A percentile compares a stretch with the other conserved stretches of the same genome.
Evolutionary conservation across 2,797 vertebrate genomes (phyloP).

Genomic region (Danio jaintianensis): DNA sequence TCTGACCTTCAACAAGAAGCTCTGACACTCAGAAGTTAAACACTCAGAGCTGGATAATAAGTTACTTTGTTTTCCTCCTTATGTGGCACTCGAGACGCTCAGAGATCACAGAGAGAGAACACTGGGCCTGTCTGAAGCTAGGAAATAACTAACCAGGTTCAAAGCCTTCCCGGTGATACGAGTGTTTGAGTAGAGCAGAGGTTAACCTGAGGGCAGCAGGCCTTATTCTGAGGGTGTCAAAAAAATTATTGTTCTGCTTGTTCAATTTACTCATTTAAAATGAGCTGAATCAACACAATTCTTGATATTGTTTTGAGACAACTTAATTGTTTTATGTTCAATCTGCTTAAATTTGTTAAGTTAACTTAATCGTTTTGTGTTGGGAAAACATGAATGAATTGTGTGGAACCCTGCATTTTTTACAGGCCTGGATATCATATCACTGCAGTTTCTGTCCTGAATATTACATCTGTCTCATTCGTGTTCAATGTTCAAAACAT

Average conservation of each 20-base stretch:
- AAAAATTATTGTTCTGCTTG: too few species aligned
- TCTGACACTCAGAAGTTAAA: slow-evolving; percentile 62
- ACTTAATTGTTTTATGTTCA: too few species aligned
- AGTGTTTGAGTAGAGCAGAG: slow-evolving; percentile 59
- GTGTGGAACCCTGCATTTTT: too few species aligned
- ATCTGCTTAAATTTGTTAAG: too few species aligned
- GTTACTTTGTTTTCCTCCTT: slow-evolving; percentile 72
- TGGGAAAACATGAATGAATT: too few species aligned
- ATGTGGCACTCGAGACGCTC: slow-evolving; percentile 58
- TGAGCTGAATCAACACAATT: too few species aligned
- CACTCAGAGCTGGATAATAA: slow-evolving; percentile 74
- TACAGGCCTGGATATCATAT: slow-evolving; percentile 29
- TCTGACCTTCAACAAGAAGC: slow-evolving; percentile 11
- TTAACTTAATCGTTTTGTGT: too few species aligned
- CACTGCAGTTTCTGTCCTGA: not conserved
- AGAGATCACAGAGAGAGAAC: slow-evolving; percentile 67
- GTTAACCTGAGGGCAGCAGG: slow-evolving; percentile 68
- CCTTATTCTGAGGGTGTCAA: slow-evolving; percentile 44
- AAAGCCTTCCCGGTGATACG: slow-evolving; percentile 58
- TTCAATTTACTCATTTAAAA: too few species aligned
- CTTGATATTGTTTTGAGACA: too few species aligned
- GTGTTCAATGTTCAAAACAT: too few species aligned
- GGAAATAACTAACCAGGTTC: slow-evolving; percentile 76
- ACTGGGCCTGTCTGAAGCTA: slow-evolving; percentile 48
- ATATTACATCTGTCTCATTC: slow-evolving; percentile 42